Evolutionary conservation across 2,113 vertebrate species (phyloP).

Genomic region (Elephantulus edwardii): DNA sequence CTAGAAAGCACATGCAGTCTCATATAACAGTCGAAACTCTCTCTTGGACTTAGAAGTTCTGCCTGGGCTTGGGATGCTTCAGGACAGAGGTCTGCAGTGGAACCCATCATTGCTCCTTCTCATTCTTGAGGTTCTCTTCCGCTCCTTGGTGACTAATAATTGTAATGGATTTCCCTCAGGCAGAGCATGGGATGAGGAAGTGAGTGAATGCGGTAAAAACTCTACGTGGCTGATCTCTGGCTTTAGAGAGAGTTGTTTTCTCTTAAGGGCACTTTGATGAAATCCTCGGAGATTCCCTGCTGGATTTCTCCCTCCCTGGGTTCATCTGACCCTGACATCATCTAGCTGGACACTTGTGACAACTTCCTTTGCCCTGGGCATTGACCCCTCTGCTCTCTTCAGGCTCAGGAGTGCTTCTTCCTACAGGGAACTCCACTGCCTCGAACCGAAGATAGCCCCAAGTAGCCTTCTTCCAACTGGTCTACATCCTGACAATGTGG

Average conservation of each 20-base stretch:
- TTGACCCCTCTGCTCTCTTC: not conserved
- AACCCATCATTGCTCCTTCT: not conserved
- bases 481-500: not conserved
- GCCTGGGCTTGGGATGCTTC: not conserved
- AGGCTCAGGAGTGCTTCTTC: not conserved
- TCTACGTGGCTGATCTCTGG: not conserved
- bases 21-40: not conserved
- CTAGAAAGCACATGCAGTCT: not conserved
- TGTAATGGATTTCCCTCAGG: not conserved
- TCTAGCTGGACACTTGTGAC: not conserved
- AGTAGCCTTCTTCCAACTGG: not conserved
- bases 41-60: not conserved
- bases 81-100: not conserved
- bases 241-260: not conserved
- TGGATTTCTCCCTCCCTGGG: not conserved
- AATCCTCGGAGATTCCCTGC: not conserved
- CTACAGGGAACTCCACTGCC: not conserved
- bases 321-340: not conserved
- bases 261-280: not conserved
- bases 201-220: not conserved
- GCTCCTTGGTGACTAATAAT: not conserved
- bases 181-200: not conserved
- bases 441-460: not conserved
- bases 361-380: not conserved
- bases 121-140: not conserved